Percentiles rank a stretch among this genome's conserved stretches.
These are phyloP conservation scores for Parus major DNA, from an alignment of 2,113 vertebrate genomes.

Conservation along the genomic window DNA sequence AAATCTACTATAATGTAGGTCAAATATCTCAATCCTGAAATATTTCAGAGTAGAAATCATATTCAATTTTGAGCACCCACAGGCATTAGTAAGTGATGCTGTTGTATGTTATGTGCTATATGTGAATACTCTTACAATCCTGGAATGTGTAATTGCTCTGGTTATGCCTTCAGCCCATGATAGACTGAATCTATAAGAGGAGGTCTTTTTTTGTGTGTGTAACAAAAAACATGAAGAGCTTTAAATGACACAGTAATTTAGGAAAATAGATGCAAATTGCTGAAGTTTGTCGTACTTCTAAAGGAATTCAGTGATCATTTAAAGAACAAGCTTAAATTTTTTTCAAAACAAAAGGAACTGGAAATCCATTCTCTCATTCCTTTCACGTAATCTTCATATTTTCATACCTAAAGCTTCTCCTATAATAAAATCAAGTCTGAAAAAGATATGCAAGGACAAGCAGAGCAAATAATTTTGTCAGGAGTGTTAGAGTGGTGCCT, in stretches of 20 bases:
- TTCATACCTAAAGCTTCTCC: neutral
- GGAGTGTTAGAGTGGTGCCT: neutral
- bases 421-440: neutral
- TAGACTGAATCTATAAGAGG: neutral
- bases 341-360: neutral
- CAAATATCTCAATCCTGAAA: neutral
- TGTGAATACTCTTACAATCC: constrained; percentile 1
- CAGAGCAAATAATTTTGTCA: neutral
- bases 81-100: constrained; percentile 15
- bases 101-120: neutral
- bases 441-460: neutral
- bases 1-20: neutral
- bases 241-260: neutral
- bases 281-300: neutral
- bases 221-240: neutral
- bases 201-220: neutral
- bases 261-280: constrained; percentile 12
- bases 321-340: neutral
- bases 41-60: constrained; percentile 29
- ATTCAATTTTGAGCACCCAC: neutral
- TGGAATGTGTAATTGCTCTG: constrained; percentile 27
- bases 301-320: neutral
- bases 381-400: neutral
- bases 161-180: neutral
- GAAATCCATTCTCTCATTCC: neutral